Base-by-base conservation (phyloP, 2,888 invertebrate genomes). In the Muschampia plurimacula region DNA sequence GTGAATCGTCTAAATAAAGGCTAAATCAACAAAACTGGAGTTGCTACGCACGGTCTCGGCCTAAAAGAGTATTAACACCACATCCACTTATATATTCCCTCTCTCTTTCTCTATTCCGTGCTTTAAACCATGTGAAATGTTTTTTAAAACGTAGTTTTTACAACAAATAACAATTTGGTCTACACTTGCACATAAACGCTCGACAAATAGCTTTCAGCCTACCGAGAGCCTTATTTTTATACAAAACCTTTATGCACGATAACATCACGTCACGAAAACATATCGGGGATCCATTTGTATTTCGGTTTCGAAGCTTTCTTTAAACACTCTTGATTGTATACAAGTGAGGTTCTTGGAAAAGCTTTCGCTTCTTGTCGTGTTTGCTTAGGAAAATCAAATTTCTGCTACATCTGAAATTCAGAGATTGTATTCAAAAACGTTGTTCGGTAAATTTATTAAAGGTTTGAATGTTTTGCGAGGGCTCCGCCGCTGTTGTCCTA, bases 331-430 rank as follows among this genome's bases (percentile, higher is more conserved):
- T 39, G 57, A 66, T 49, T 65, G 71, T 60, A 71, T 55, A 60
- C 49, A 71, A 62, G 9, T 44, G 49, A 62, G 22, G 72, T 67
- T 41, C 44, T 70, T 60, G 62, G 60, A 49, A 71, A 60, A 57
- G 67, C 60, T 62, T 41, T 36, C 62, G 39, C 49, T 49, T 49
- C 32, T 59, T 28, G 52, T 41, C 10, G 46, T 46, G 72, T 72
- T 72, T 72, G 60, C 15, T 28, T 28, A 67, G 28, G 41, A 62
- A 71, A 72, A 72, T 72, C 72, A 67, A 52, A 62, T 72, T 59
- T 67, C 66, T n/a, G 71, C 32, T 60, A 72, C 72, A 72, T 72
- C 49, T 67, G 41, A 62, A 41, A 72, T 72, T 72, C 70, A 32
- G 41, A 71, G 72, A 71, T 70, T 67, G 67, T 52, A 46, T n/a